Conservation (phyloP, 2,113 vertebrate species). For the Limnothrissa miodon region DNA sequence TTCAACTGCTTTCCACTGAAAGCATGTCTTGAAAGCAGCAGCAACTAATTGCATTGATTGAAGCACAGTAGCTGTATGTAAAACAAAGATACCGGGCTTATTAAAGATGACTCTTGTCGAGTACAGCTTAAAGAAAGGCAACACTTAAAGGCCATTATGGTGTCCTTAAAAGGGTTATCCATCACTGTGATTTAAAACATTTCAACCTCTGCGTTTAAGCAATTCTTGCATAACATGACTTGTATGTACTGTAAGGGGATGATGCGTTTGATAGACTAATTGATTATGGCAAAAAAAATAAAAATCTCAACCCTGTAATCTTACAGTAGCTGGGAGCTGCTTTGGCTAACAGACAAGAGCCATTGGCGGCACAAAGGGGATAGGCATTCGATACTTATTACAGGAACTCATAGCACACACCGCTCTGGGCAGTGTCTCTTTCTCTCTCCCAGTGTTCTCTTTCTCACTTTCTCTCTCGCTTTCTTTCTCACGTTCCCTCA, state of each 20-base stretch:
- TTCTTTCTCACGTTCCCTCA: slow-evolving; percentile 48
- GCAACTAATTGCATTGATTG: neutral
- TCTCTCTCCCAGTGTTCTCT: neutral
- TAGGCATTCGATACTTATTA: neutral
- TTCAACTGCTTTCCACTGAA: neutral
- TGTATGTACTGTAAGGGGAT: too few species aligned
- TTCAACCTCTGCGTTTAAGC: neutral
- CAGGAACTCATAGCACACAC: neutral
- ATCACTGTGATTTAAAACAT: neutral
- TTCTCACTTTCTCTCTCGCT: slow-evolving; percentile 15
- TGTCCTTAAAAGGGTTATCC: neutral
- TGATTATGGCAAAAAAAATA: too few species aligned
- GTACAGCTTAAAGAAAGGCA: neutral
- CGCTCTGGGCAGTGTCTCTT: slow-evolving; percentile 3
- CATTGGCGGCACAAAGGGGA: neutral
- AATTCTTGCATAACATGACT: neutral
- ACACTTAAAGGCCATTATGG: neutral
- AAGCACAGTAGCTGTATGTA: neutral
- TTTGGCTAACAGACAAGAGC: neutral
- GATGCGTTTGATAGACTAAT: neutral
- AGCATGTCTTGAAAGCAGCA: neutral
- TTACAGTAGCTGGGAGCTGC: neutral
- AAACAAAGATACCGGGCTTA: neutral
- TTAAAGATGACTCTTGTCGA: neutral
- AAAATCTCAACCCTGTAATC: neutral